Conservation (phyloP, 2,797 vertebrate genomes). For the Erethizon dorsatum region DNA sequence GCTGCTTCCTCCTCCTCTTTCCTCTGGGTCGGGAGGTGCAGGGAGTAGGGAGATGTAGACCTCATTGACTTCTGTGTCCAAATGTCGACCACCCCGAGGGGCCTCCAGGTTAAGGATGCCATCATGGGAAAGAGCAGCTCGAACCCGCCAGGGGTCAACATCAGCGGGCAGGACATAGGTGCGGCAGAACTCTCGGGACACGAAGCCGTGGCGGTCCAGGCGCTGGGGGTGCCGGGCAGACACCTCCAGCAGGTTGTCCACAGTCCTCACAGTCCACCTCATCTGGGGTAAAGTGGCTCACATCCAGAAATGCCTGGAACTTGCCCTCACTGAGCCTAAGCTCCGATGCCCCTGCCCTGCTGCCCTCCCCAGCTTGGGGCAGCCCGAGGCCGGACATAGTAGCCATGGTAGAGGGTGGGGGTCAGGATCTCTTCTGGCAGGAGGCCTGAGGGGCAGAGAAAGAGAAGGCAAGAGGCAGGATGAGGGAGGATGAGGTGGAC, state of each 20-base stretch:
- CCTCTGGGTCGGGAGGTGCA: conserved; percentile 78
- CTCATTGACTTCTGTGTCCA: conserved; percentile 89
- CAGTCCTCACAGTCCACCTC: conserved; percentile 92
- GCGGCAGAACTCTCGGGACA: conserved; percentile 93
- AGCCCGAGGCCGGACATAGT: conserved; percentile 93
- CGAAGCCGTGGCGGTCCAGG: conserved; percentile 92
- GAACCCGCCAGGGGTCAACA: conserved; percentile 92
- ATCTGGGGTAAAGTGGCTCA: conserved; percentile 93
- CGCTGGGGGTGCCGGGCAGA: conserved; percentile 92
- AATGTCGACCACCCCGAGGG: conserved; percentile 89
- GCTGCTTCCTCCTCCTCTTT: conserved; percentile 72
- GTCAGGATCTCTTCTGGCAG: conserved; percentile 91
- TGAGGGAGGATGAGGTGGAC: background rate
- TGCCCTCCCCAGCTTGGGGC: conserved; percentile 87
- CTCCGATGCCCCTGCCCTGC: conserved; percentile 92
- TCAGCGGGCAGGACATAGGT: conserved; percentile 94
- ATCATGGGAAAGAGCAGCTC: conserved; percentile 92
- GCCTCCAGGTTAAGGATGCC: conserved; percentile 93
- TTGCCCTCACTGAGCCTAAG: conserved; percentile 92
- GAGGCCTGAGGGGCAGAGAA: conserved; percentile 88
- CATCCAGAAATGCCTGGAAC: conserved; percentile 93
- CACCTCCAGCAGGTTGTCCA: conserved; percentile 95
- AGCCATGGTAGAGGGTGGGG: conserved; percentile 94
- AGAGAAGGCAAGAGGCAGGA: conserved; percentile 63
- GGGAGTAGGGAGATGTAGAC: conserved; percentile 88